phyloP scores from a whole-genome alignment of 2,888 invertebrate species.

The Trichogramma dendrolimi region DNA sequence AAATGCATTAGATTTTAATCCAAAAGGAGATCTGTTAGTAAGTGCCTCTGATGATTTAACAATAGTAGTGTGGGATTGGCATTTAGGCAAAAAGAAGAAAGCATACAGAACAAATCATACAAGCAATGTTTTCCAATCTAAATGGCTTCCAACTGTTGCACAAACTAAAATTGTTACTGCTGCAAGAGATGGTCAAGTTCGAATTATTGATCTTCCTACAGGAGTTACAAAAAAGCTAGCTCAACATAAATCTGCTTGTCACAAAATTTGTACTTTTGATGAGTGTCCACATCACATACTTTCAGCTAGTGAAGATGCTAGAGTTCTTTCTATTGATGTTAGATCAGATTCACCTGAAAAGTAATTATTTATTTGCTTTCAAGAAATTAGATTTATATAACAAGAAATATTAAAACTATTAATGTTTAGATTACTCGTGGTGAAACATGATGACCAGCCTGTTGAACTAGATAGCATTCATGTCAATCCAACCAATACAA shows the following conservation, averaged over 20 bases:
- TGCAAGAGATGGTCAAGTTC: conserved; percentile 84
- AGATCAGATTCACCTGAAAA: conserved; percentile 65
- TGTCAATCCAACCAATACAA: conserved; percentile 72
- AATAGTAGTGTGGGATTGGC: conserved; percentile 90
- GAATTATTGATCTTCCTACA: conserved; percentile 56
- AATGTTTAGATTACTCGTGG: conserved; percentile 55
- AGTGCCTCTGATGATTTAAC: conserved; percentile 89
- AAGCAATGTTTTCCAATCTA: conserved; percentile 84
- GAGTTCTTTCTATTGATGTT: conserved; percentile 77
- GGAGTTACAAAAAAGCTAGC: conserved; percentile 58
- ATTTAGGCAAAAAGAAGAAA: conserved; percentile 62
- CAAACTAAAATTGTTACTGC: conserved; percentile 84
- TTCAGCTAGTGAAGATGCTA: conserved; percentile 86
- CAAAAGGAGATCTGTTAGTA: conserved; percentile 69
- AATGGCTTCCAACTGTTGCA: conserved; percentile 76
- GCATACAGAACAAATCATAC: conserved; percentile 77
- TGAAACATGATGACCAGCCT: conserved; percentile 58
- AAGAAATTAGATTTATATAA: conserved; percentile 21
- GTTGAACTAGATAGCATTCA: conserved; percentile 85
- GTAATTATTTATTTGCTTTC: conserved; percentile 45
- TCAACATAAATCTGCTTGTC: conserved; percentile 72
- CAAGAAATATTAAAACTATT: conserved; percentile 3
- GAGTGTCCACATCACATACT: conserved; percentile 74
- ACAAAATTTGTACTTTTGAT: conserved; percentile 76
- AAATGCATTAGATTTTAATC: conserved; percentile 87